Evolutionary conservation across 64 coral and sea anemone species (phyloP), one percentile per base, ranked within the genome.

Genomic region (Montipora efflorescens): DNA sequence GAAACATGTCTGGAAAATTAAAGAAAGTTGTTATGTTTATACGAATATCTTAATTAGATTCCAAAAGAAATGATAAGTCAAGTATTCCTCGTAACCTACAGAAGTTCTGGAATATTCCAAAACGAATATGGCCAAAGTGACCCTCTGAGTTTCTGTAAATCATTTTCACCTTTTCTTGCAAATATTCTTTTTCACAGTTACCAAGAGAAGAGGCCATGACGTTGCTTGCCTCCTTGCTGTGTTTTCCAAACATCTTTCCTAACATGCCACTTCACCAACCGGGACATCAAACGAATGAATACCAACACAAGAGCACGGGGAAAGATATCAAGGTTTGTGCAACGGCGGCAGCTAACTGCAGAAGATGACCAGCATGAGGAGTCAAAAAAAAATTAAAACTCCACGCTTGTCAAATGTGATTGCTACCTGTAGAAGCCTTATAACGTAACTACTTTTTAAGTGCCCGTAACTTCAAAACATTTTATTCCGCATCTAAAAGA

Each of bases 221-320:
- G 5, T 51, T 99, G n/a, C 64, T 99, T 70, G 97, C 92, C 8
- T 99, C 98, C 11, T 43, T 99, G 53, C 25, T 99, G 85, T 96
- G 95, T 79, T 96, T 92, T 71, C 95, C 98, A 19, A 99, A 99
- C 83, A 81, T 68, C 18, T 96, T 96, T 71, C 79, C 79, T 13
- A 94, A 96, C 16, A 99, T 99, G 98, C 95, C 95, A 20, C 87
- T 99, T 28, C 95, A 99, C 57, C 98, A 99, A 5, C 95, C 47
- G 80, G 95, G 72, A 79, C 93, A 74, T 71, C 93, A 61, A 81
- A 95, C n/a, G 36, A 96, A 64, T 81, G 92, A 49, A 77, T 96
- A 87, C 87, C 94, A 90, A 67, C 98, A 18, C 61, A 99, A 95
- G 28, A 96, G 95, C 53, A 99, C 79, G 12, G 87, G 98, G 25